phyloP scores from a whole-genome alignment of 2,113 vertebrate genomes.

The Lutjanus erythropterus region DNA sequence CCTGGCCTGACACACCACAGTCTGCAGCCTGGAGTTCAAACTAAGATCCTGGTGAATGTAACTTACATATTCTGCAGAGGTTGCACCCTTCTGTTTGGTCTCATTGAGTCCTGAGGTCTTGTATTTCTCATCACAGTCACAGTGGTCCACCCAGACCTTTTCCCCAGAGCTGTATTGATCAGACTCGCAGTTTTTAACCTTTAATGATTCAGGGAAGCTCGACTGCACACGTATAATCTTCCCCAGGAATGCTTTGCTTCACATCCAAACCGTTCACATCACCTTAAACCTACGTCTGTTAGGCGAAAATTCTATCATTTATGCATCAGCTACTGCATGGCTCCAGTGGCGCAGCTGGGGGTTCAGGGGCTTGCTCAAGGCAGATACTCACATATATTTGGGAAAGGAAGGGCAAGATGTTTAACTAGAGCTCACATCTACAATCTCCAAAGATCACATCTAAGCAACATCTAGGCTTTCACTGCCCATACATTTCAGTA shows the following conservation, averaged over 20 bases:
- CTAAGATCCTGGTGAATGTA: conserved; percentile 10
- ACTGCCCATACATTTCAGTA: not conserved
- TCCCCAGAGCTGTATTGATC: conserved; percentile 42
- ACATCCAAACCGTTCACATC: conserved; percentile 7
- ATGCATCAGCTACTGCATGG: not conserved
- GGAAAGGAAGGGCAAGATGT: not conserved
- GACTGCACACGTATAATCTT: conserved; percentile 17
- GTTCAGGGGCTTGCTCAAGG: conserved; percentile 8
- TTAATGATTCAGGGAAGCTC: conserved; percentile 42
- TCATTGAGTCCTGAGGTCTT: conserved; percentile 32
- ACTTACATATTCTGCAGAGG: conserved; percentile 7
- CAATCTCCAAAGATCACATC: not conserved
- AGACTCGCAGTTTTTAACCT: conserved; percentile 35
- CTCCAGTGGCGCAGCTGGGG: conserved; percentile 16
- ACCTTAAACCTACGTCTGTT: conserved; percentile 19
- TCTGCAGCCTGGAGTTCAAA: conserved; percentile 36
- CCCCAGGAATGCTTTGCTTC: conserved; percentile 6
- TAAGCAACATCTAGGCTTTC: not conserved
- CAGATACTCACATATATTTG: conserved; percentile 27
- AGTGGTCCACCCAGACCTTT: conserved; percentile 20
- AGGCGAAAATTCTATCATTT: not conserved
- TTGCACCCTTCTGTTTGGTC: conserved; percentile 8
- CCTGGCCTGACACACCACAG: conserved; percentile 31
- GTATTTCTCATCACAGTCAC: conserved; percentile 31
- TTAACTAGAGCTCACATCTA: conserved; percentile 6